A percentile compares a stretch with the other conserved stretches of the same genome.
phyloP scores from a whole-genome alignment of 2,888 invertebrate species.

The Troides aeacus region DNA sequence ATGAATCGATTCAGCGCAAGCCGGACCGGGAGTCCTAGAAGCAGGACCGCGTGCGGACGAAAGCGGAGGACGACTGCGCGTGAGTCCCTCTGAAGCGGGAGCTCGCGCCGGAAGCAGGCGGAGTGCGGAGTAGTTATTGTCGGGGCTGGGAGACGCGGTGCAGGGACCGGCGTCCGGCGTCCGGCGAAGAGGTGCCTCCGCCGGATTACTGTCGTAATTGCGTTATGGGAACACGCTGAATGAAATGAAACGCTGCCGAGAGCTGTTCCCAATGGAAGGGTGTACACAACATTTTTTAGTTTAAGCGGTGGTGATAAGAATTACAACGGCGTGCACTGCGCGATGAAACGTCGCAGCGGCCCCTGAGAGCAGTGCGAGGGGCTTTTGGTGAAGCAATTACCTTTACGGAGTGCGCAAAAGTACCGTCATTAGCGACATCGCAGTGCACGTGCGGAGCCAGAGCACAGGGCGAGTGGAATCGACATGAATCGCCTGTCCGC shows the following conservation, averaged over 20 bases:
- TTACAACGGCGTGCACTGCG: constrained; percentile 1
- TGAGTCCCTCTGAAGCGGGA: neutral
- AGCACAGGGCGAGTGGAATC: constrained; percentile 41
- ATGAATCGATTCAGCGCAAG: constrained; percentile 48
- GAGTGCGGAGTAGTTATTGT: constrained; percentile 54
- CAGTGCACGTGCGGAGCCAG: constrained; percentile 24
- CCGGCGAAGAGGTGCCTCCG: constrained; percentile 15
- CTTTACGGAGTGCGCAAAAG: constrained; percentile 18
- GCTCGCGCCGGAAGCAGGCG: neutral
- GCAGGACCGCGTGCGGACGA: constrained; percentile 22
- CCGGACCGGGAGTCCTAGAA: constrained; percentile 33
- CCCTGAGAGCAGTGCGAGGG: neutral
- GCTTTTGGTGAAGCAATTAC: constrained; percentile 19
- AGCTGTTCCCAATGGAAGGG: neutral
- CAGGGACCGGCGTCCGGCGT: neutral
- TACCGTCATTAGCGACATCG: constrained; percentile 11
- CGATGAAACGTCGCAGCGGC: neutral
- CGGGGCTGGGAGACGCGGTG: constrained; percentile 54
- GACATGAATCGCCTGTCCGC: constrained; percentile 70
- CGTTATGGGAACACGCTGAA: too few relatives aligned
- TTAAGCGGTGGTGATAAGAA: constrained; percentile 13
- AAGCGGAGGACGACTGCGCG: neutral
- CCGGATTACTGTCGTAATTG: constrained; percentile 29
- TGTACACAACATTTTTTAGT: constrained; percentile 2
- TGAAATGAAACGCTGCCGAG: constrained; percentile 5